phyloP scores from a whole-genome alignment of 2,113 vertebrate genomes.

The Paraplagusia blochii region DNA sequence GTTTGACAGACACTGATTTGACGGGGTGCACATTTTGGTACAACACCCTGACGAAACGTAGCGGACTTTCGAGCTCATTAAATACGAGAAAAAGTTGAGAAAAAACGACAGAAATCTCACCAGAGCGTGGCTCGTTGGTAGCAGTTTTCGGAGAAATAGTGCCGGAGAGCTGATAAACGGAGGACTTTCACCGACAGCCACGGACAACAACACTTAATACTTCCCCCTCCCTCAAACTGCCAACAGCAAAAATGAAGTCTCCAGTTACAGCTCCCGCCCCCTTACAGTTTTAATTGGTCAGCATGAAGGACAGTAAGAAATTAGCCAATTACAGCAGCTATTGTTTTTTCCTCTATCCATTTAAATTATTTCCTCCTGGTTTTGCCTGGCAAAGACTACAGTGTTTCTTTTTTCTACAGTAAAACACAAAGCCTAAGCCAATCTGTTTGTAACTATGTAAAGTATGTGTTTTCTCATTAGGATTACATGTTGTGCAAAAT shows the following conservation, averaged over 20 bases:
- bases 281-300: conserved; percentile 40
- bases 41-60: conserved; percentile 2
- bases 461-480: too few relatives aligned
- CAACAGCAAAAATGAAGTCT: background rate
- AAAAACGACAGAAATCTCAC: conserved; percentile 32
- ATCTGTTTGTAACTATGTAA: too few relatives aligned
- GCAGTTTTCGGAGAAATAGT: background rate
- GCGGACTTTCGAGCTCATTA: too few relatives aligned
- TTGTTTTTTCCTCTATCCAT: background rate
- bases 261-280: conserved; percentile 25
- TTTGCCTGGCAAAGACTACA: too few relatives aligned
- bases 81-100: conserved; percentile 17
- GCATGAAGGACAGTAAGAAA: conserved; percentile 39
- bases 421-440: too few relatives aligned
- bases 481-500: too few relatives aligned
- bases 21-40: conserved; percentile 21
- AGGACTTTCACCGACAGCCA: conserved; percentile 28
- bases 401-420: too few relatives aligned
- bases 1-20: conserved; percentile 53
- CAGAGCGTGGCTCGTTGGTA: conserved; percentile 12
- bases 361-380: background rate
- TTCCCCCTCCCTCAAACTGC: conserved; percentile 34
- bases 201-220: conserved; percentile 40
- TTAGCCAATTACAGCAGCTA: conserved; percentile 35
- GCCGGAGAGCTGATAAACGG: conserved; percentile 10